phyloP scores from a whole-genome alignment of 1,140 invertebrate species.

The Procambarus clarkii region DNA sequence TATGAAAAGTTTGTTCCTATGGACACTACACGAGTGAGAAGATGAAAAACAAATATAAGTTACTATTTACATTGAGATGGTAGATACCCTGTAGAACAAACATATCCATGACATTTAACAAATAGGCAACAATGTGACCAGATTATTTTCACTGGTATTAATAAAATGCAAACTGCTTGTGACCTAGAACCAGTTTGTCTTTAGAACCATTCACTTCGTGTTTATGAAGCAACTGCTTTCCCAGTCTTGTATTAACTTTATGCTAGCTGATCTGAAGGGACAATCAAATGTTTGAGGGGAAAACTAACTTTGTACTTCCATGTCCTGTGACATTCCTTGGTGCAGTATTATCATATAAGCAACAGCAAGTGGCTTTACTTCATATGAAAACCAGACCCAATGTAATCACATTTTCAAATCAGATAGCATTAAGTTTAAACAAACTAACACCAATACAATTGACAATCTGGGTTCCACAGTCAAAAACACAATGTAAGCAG shows the following conservation, averaged over 20 bases:
- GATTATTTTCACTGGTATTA: conserved; percentile 34
- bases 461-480: neutral
- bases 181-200: neutral
- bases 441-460: neutral
- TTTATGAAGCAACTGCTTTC: neutral
- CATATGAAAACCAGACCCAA: neutral
- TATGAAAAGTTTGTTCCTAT: conserved; percentile 27
- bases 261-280: conserved; percentile 36
- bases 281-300: neutral
- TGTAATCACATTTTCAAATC: neutral
- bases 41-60: conserved; percentile 37
- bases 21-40: conserved; percentile 22
- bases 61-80: conserved; percentile 57
- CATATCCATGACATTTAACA: conserved; percentile 44
- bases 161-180: conserved; percentile 7
- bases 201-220: neutral
- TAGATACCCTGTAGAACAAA: conserved; percentile 68
- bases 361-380: neutral
- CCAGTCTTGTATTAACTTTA: neutral
- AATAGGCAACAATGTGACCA: conserved; percentile 54
- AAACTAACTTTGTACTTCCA: conserved; percentile 55
- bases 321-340: conserved; percentile 33
- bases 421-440: neutral
- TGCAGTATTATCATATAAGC: neutral
- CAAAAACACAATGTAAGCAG: neutral